Evolutionary conservation across 2,113 vertebrate species (phyloP).

Genomic region (Pheucticus melanocephalus): DNA sequence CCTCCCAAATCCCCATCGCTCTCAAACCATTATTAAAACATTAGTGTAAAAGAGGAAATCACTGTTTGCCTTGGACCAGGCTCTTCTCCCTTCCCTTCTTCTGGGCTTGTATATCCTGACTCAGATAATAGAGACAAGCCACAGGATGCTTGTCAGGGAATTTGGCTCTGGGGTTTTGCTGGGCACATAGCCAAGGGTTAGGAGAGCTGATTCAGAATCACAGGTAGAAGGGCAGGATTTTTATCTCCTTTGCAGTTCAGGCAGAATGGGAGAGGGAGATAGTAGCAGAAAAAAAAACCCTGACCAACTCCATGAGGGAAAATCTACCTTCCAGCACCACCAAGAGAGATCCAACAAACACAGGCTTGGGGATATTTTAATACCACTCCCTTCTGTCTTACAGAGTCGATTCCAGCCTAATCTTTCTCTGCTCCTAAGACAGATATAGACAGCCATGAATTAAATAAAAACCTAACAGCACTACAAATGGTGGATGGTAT

Average conservation of each 20-base stretch:
- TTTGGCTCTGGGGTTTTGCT: neutral
- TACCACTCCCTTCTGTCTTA: neutral
- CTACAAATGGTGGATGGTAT: neutral
- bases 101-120: neutral
- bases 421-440: neutral
- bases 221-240: neutral
- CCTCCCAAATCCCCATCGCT: neutral
- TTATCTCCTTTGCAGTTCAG: neutral
- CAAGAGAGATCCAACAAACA: neutral
- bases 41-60: neutral
- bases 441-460: neutral
- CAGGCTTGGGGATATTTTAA: neutral
- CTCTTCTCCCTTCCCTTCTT: neutral
- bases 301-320: neutral
- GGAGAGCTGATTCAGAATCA: neutral
- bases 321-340: neutral
- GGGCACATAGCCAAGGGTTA: neutral
- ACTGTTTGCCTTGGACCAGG: neutral
- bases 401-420: neutral
- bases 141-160: neutral
- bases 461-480: neutral
- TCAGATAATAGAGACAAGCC: slow-evolving; percentile 13
- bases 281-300: neutral
- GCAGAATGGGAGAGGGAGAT: neutral
- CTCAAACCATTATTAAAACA: neutral